These are phyloP conservation scores for Pitangus sulphuratus DNA, from an alignment of 2,797 vertebrate genomes.

Conservation along the genomic window DNA sequence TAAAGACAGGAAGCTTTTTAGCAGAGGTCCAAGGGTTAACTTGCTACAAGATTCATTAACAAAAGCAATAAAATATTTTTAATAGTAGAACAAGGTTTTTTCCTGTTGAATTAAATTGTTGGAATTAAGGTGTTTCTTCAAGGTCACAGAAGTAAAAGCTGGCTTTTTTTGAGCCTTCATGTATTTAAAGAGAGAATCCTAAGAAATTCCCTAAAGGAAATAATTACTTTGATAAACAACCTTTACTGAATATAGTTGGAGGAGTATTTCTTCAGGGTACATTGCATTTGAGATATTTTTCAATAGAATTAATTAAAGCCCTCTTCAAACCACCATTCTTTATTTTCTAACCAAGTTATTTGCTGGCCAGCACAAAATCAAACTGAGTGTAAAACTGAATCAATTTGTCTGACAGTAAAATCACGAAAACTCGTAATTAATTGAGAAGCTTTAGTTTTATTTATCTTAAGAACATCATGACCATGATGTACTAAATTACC, in stretches of 20 bases:
- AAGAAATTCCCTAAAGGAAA: conserved; percentile 53
- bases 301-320: conserved; percentile 67
- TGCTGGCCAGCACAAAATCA: conserved; percentile 51
- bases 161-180: conserved; percentile 6
- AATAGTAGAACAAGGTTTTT: not conserved
- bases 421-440: conserved; percentile 10
- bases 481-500: not conserved
- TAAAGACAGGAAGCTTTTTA: not conserved
- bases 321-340: conserved; percentile 24
- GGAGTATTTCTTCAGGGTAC: conserved; percentile 44
- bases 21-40: not conserved
- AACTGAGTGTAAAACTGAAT: conserved; percentile 58
- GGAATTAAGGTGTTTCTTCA: not conserved
- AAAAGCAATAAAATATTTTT: not conserved
- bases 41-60: not conserved
- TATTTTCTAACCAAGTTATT: conserved; percentile 40
- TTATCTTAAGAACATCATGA: not conserved
- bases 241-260: conserved; percentile 57
- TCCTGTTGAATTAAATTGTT: not conserved
- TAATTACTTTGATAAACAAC: conserved; percentile 70
- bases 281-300: conserved; percentile 49
- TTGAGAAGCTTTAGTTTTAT: conserved; percentile 30
- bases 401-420: conserved; percentile 55
- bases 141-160: conserved; percentile 26
- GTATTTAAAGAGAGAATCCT: conserved; percentile 8